Percentiles rank a stretch among this genome's conserved stretches.
phyloP scores from a whole-genome alignment of 2,113 vertebrate species.

The Vireo altiloquus region DNA sequence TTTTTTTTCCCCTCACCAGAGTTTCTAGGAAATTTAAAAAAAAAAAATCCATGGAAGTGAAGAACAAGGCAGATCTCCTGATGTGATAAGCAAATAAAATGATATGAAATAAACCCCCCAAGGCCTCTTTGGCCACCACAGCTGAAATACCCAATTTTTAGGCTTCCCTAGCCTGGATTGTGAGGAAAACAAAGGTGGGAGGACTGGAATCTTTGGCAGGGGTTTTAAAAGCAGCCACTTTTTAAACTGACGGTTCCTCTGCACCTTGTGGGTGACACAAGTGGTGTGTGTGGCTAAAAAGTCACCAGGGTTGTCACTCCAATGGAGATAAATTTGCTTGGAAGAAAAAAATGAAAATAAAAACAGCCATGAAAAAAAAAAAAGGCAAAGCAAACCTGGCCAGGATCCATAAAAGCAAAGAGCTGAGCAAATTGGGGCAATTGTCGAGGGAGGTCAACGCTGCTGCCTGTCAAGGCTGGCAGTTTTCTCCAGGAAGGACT shows the following conservation, averaged over 20 bases:
- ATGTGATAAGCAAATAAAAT: background rate
- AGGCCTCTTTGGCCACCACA: background rate
- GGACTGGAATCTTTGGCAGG: background rate
- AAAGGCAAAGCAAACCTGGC: background rate
- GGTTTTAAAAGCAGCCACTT: background rate
- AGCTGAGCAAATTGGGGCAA: conserved; percentile 54
- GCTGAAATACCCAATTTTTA: background rate
- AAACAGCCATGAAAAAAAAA: background rate
- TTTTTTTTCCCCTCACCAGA: accelerated
- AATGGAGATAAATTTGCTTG: background rate
- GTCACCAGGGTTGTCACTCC: background rate
- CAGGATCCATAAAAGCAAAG: conserved; percentile 28
- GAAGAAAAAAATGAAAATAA: background rate
- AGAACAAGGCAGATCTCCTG: background rate
- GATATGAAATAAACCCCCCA: background rate
- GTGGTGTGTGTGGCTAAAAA: background rate
- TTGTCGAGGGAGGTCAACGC: conserved; percentile 56
- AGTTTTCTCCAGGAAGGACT: conserved; percentile 38
- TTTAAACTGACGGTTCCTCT: background rate
- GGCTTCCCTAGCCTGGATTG: background rate
- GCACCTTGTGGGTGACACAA: background rate
- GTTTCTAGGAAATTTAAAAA: background rate
- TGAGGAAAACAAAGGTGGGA: background rate
- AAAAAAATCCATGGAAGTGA: background rate
- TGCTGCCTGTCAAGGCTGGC: conserved; percentile 48